Percentiles rank a stretch among this genome's conserved stretches.
Conservation (phyloP, 2,113 vertebrate genomes). For the Notarius quadriscutis region DNA sequence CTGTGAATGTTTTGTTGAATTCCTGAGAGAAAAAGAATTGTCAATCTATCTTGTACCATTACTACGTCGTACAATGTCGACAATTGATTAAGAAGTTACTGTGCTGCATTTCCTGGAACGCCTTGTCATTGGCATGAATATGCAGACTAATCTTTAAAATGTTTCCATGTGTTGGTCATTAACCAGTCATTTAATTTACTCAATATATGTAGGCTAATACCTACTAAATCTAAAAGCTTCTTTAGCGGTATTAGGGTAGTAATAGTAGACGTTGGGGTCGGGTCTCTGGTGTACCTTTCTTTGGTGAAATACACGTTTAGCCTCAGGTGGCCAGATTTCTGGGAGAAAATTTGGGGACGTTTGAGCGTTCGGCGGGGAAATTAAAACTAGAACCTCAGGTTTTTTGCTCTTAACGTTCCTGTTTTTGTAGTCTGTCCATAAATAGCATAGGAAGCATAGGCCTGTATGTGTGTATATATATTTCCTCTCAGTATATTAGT, state of each 20-base stretch:
- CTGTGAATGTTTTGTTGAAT: neutral
- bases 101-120: neutral
- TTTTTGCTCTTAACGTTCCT: too few relatives aligned
- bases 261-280: neutral
- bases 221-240: neutral
- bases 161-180: constrained; percentile 2
- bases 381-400: too few relatives aligned
- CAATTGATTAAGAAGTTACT: neutral
- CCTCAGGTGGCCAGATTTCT: too few relatives aligned
- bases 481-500: too few relatives aligned
- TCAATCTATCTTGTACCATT: neutral
- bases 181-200: neutral
- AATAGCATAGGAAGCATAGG: too few relatives aligned
- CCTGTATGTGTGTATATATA: too few relatives aligned
- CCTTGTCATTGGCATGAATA: constrained; percentile 5
- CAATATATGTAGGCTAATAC: neutral
- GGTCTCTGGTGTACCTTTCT: neutral
- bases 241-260: neutral
- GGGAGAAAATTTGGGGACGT: too few relatives aligned
- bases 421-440: too few relatives aligned
- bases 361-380: too few relatives aligned
- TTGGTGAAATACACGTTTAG: neutral
- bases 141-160: neutral
- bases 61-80: too few relatives aligned
- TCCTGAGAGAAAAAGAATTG: neutral